Base-by-base conservation (phyloP, 2,797 vertebrate genomes). In the Clamator glandarius region DNA sequence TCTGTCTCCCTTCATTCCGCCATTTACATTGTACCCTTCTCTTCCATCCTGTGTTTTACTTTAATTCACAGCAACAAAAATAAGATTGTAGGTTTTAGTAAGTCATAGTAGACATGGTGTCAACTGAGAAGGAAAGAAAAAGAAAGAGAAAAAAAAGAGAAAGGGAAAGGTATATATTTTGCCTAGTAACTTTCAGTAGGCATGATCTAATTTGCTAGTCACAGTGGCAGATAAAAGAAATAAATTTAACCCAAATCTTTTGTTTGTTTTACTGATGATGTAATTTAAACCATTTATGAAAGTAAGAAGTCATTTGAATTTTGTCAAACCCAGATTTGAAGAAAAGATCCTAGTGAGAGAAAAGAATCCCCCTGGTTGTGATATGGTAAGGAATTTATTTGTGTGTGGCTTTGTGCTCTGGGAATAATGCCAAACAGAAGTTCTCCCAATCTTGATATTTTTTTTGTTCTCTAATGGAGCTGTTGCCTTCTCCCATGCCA, bases 361-460 rank as follows among this genome's bases (percentile, higher is more conserved):
- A 94, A 55, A 84, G 66, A 92, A 95, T 96, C 63, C 55, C 89
- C 44, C 39, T 95, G 50, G 68, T 77, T 95, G 92, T 91, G 87
- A 80, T 88, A 55, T 88, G 76, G 93, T 85, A 96, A 97, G 93
- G 96, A 96, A 95, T 96, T 94, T 97, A 95, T 97, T 93, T 97
- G 95, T 94, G 84, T 97, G 95, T 96, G 93, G 92, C 95, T 96
- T 97, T 97, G 35, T 95, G 84, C 75, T 80, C 95, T 96, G 95
- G 97, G 97, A 97, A 92, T 95, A 93, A 87, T 96, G 97, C 97
- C 96, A 97, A 97, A 96, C 97, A 97, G 96, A 96, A 96, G 95
- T 97, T 97, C 97, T 97, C 96, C 97, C 96, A 96, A 94, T 94
- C 92, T 87, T 93, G 89, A 96, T 97, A 93, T 93, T 97, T 96